Base-by-base conservation (phyloP, 2,888 invertebrate genomes). In the Drosophila quasianomalipes region DNA sequence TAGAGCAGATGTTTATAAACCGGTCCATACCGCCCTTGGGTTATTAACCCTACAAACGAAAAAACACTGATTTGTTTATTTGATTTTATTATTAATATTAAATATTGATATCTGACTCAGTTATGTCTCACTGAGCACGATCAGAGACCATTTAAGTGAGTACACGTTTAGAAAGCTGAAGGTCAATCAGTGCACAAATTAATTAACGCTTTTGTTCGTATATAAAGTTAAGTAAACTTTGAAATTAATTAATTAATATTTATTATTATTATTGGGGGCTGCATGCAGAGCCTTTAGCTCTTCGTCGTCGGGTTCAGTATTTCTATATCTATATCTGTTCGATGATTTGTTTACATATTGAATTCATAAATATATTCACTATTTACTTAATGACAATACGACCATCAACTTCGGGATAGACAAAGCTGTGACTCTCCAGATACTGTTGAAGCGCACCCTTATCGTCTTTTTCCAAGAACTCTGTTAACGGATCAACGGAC, bases 341-440 rank as follows among this genome's bases (percentile, higher is more conserved):
- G 2, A 16, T 16, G 12, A 16, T 22, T 33, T 19, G 19, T 37
- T 55, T 4, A 35, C 26, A 26, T 19, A 19, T 26, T 55, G 22
- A 55, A 26, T n/a, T 19, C 4, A 39, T 33, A 19, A 16, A 33
- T 33, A 26, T 28, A 28, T 28, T 47, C 7, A n/a, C 35, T 30
- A 22, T 37, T 22, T 10, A 44, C 4, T 58, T 61, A 9, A 86
- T 74, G 7, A 74, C 22, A 33, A 96, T 95, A 81, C 97, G 94
- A 33, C 95, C 96, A 79, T 96, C 96, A 1, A 95, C 90, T 85
- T 95, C 95, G 0, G 96, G 95, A 91, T 95, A 95, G 7, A 97
- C 94, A 10, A 95, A 95, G 78, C 95, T 95, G 73, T 94, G 94
- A 53, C 93, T 93, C 7, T 93, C 90, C 4, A 97, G 92, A 91